Evolutionary conservation across 2,113 vertebrate genomes (phyloP).

Genomic region (Eclectus roratus): DNA sequence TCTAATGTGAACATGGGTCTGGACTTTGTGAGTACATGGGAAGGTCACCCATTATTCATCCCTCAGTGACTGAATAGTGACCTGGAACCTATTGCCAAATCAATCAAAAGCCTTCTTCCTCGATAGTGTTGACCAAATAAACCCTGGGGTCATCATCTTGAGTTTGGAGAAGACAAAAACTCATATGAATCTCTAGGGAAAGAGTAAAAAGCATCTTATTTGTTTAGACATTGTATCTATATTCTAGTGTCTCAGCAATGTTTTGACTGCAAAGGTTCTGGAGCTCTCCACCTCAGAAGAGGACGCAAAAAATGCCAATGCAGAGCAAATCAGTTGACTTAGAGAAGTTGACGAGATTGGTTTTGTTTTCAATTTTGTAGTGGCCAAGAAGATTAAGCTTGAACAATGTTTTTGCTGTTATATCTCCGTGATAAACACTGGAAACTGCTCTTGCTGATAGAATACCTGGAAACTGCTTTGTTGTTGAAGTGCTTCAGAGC

Average conservation of each 20-base stretch:
- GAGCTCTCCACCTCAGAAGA: neutral
- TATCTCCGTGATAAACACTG: neutral
- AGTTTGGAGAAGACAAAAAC: neutral
- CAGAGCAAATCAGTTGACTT: neutral
- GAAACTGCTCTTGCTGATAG: neutral
- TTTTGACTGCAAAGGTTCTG: neutral
- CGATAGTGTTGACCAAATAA: neutral
- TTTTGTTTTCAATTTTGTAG: neutral
- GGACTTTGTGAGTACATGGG: neutral
- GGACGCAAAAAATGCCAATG: neutral
- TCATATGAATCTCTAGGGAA: accelerated
- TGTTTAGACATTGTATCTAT: neutral
- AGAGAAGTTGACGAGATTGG: neutral
- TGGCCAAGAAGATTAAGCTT: neutral
- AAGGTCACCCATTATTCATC: neutral
- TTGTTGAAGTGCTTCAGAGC: neutral
- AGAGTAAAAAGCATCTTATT: neutral
- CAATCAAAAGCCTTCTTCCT: neutral
- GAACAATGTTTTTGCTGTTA: neutral
- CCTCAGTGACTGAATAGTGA: neutral
- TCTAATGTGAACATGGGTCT: neutral
- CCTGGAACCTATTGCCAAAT: neutral
- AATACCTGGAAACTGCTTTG: neutral
- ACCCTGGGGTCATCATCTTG: neutral
- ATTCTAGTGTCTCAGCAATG: neutral